Evolutionary conservation across 2,888 invertebrate species (phyloP), one percentile per base, ranked within the genome.

Genomic region (Entomobrya proxima): DNA sequence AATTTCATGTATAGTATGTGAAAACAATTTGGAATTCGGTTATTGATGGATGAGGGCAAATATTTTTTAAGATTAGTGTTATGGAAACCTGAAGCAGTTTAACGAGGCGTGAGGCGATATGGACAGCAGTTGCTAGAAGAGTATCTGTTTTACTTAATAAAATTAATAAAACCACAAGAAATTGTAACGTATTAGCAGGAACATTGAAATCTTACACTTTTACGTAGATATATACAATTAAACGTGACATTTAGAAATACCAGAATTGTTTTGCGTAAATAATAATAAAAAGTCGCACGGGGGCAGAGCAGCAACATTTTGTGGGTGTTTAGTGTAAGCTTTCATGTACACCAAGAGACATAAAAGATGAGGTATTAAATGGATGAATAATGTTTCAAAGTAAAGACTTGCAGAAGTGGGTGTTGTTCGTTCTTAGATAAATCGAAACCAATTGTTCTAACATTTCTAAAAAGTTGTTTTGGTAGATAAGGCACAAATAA

Each of bases 341-440:
- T 27, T 44, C 44, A 4, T 69, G 11, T 69, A 44, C 40, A 15
- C 35, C 32, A 30, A 35, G 13, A 15, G 27, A 69, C 40, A 18
- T 67, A 18, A 67, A 67, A 67, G 40, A 67, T 69, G 69, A 47
- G 69, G 44, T 69, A 69, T 69, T 69, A 69, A 69, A 69, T 69
- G 69, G 27, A 18, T 69, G 69, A 69, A 27, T 69, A 40, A 69
- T 69, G 47, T 3, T 47, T n/a, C n/a, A 27, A n/a, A 15, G 44
- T 24, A 47, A 44, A 69, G 47, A 69, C 69, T 40, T 27, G n/a
- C 30, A 44, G 47, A 69, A 69, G 69, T 69, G 69, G 69, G 69
- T 27, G 69, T 69, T 44, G 44, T 69, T 35, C 6, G 15, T 40
- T n/a, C n/a, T n/a, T 21, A 24, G 44, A 30, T 44, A 69, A 27